phyloP scores from a whole-genome alignment of 1,140 invertebrate species.

The Lasaia peninsularis region DNA sequence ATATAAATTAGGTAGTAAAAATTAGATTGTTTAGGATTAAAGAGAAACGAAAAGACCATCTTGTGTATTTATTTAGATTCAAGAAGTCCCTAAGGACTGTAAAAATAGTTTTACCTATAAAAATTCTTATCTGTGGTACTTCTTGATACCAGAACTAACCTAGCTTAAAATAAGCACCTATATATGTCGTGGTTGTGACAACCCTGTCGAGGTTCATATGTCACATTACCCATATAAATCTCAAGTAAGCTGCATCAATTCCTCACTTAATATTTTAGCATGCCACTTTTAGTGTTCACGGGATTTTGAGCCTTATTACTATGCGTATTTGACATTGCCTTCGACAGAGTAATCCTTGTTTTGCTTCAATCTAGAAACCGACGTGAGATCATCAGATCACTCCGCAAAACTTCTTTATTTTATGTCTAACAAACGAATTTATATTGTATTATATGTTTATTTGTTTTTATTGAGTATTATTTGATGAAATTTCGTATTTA shows the following conservation, averaged over 20 bases:
- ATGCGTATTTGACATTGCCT: constrained; percentile 15
- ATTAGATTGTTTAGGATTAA: no score
- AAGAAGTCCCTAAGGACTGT: no score
- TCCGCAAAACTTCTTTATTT: constrained; percentile 40
- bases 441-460: background rate
- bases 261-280: constrained; percentile 53
- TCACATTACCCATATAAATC: constrained; percentile 52
- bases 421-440: constrained; percentile 26
- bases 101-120: no score
- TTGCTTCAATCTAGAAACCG: constrained; percentile 40
- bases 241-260: constrained; percentile 63
- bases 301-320: constrained; percentile 34
- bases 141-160: no score
- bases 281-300: constrained; percentile 15
- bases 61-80: no score
- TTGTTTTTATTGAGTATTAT: background rate
- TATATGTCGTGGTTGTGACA: background rate
- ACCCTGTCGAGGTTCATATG: constrained; percentile 24
- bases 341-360: constrained; percentile 30
- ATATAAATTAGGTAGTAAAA: no score
- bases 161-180: no score
- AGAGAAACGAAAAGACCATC: no score
- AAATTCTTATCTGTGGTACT: no score
- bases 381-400: constrained; percentile 51
- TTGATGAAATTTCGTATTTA: no score